Evolutionary conservation across 2,888 invertebrate genomes (phyloP).

Genomic region (Brenthis ino): DNA sequence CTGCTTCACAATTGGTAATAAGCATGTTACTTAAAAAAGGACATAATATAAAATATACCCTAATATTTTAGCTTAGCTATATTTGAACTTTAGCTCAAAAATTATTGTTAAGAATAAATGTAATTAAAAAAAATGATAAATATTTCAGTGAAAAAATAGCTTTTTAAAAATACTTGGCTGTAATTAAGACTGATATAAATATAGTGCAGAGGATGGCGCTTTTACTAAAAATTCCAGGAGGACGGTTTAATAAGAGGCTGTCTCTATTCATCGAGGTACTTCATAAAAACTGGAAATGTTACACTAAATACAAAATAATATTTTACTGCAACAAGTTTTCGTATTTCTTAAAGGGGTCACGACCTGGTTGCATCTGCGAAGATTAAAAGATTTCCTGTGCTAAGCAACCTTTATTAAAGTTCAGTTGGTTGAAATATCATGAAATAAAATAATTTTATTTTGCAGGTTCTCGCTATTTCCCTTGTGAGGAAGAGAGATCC

Average conservation of each 20-base stretch:
- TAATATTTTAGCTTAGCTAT: too few species aligned
- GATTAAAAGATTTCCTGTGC: conserved; percentile 22
- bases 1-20: too few species aligned
- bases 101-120: background rate
- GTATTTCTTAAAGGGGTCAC: conserved; percentile 23
- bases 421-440: conserved; percentile 14
- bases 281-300: conserved; percentile 28
- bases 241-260: conserved; percentile 19
- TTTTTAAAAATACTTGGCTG: conserved; percentile 44
- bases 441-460: conserved; percentile 16
- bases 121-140: background rate
- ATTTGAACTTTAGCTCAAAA: background rate
- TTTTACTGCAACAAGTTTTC: conserved; percentile 22
- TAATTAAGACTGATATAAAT: conserved; percentile 18
- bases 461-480: background rate
- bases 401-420: conserved; percentile 23
- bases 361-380: conserved; percentile 23
- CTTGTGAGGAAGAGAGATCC: too few species aligned
- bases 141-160: background rate
- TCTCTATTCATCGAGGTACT: conserved; percentile 23
- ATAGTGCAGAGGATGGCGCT: conserved; percentile 13
- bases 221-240: conserved; percentile 16
- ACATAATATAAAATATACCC: too few species aligned
- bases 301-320: conserved; percentile 23
- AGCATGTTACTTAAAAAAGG: too few species aligned